phyloP scores from a whole-genome alignment of 2,888 invertebrate species.

The Aphrophora alni region DNA sequence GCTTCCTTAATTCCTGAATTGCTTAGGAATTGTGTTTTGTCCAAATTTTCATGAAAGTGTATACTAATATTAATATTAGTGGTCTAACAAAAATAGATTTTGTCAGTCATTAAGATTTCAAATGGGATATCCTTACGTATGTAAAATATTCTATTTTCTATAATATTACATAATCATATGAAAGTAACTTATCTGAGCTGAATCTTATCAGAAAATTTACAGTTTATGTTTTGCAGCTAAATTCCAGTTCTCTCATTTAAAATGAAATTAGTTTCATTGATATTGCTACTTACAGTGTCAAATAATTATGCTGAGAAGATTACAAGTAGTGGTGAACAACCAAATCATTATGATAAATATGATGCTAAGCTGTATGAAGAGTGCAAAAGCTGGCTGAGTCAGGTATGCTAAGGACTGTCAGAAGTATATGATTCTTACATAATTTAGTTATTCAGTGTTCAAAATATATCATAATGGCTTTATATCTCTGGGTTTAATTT shows the following conservation, averaged over 20 bases:
- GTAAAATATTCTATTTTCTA: neutral
- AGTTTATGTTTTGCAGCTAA: neutral
- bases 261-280: neutral
- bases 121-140: neutral
- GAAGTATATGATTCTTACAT: too few relatives aligned
- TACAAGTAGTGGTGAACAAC: neutral
- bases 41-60: too few relatives aligned
- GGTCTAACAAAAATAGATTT: neutral
- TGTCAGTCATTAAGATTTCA: neutral
- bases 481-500: too few relatives aligned
- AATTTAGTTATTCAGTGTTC: too few relatives aligned
- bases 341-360: constrained; percentile 2
- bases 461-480: too few relatives aligned
- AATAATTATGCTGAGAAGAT: neutral
- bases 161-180: neutral
- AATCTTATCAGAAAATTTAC: neutral
- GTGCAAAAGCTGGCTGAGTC: neutral
- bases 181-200: neutral
- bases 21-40: too few relatives aligned
- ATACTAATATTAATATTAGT: too few relatives aligned
- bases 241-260: neutral
- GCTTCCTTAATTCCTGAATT: too few relatives aligned
- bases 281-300: neutral
- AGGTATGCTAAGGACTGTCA: too few relatives aligned
- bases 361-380: neutral